phyloP scores from a whole-genome alignment of 2,113 vertebrate species.

The Litocranius walleri region DNA sequence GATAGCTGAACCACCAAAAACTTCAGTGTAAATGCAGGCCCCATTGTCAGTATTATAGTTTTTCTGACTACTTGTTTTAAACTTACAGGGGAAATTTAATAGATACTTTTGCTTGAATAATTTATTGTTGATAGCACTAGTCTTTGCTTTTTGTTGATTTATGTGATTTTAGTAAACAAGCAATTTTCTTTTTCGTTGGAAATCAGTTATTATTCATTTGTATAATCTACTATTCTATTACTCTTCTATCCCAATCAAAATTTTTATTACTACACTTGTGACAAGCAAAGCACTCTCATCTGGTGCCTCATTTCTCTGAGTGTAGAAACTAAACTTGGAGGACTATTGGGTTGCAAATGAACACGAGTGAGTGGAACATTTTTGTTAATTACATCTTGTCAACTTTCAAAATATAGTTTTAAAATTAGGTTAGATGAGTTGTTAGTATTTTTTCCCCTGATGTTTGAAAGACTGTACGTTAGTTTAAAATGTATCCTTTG shows the following conservation, averaged over 20 bases:
- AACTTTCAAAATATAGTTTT: neutral
- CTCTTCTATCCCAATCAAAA: neutral
- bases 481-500: neutral
- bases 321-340: conserved; percentile 12
- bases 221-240: neutral
- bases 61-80: neutral
- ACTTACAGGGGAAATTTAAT: neutral
- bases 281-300: neutral
- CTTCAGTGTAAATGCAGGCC: neutral
- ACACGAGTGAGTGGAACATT: neutral
- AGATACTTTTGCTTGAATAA: neutral
- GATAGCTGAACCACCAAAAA: neutral
- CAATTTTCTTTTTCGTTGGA: neutral
- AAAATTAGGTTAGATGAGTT: neutral
- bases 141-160: neutral
- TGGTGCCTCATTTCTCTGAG: neutral
- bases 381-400: neutral
- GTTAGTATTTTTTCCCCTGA: neutral
- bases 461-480: neutral
- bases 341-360: neutral
- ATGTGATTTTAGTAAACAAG: neutral
- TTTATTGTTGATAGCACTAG: neutral
- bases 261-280: neutral
- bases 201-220: neutral
- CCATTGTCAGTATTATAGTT: neutral